Base-by-base conservation (phyloP, 2,797 vertebrate genomes). In the Malurus leucopterus region DNA sequence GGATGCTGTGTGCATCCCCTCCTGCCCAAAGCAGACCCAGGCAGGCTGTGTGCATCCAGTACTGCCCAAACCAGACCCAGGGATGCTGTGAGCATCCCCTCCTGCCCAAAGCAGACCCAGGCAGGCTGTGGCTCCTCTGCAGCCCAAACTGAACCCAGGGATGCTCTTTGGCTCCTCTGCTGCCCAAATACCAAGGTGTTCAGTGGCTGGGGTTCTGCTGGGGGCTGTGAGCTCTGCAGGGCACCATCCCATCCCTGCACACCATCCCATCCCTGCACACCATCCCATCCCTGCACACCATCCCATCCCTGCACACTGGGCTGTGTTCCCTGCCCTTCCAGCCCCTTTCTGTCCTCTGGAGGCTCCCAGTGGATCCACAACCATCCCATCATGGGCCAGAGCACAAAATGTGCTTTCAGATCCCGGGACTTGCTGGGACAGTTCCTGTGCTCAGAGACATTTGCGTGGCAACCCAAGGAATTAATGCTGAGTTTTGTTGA, bases 311-410 rank as follows among this genome's bases (percentile, higher is more conserved):
- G 58, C 73, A 50, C 50, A n/a, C 44, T 10, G 53, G 51, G 0
- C 44, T 15, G 5, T 7, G 59, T 18, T 23, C 49, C 83, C 61
- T 4, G 8, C 55, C 61, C 55, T 15, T 13, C 18, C 0, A 0
- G 32, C 1, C 6, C 21, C 36, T 9, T 9, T 2, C 2, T 6
- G 71, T 36, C 26, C 0, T 1, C 94, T 85, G 95, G 78, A 30
- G 62, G 70, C 73, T 59, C 5, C 89, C 51, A 78, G 88, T n/a
- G 70, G 94, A 95, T 96, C 92, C 91, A 88, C 95, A 92, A 95
- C 94, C 74, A 62, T 96, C 97, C 92, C 92, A 92, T 94, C 94
- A 5, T 9, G 95, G 96, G 95, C 96, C 96, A 89, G 95, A 92
- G 95, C 96, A 65, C 87, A 95, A 93, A 95, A 88, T 89, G 79